Conservation (phyloP, 2,113 vertebrate genomes). For the Platichthys stellatus region DNA sequence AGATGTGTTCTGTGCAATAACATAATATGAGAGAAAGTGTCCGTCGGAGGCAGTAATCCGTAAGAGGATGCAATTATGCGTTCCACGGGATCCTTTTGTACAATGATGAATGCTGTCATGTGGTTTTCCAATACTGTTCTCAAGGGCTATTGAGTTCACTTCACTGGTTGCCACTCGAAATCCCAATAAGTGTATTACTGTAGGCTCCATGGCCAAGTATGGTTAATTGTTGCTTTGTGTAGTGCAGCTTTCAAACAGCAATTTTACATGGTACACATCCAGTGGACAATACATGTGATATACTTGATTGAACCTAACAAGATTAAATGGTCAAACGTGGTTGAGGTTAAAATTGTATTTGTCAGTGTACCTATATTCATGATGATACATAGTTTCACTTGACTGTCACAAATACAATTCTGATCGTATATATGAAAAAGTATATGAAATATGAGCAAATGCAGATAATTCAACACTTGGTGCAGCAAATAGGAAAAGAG, state of each 20-base stretch:
- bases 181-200: constrained; percentile 22
- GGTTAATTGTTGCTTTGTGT: background rate
- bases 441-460: too few relatives aligned
- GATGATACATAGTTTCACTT: too few relatives aligned
- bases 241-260: background rate
- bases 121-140: constrained; percentile 36
- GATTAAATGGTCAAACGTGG: too few relatives aligned
- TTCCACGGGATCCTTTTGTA: constrained; percentile 24
- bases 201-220: background rate
- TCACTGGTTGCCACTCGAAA: constrained; percentile 27
- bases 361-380: too few relatives aligned
- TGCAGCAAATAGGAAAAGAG: too few relatives aligned
- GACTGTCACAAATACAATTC: too few relatives aligned
- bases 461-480: too few relatives aligned
- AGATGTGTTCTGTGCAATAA: constrained; percentile 1
- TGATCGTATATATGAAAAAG: too few relatives aligned
- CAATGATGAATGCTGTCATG: constrained; percentile 26
- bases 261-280: background rate
- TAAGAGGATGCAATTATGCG: constrained; percentile 12
- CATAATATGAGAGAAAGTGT: constrained; percentile 20
- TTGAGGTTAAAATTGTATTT: too few relatives aligned
- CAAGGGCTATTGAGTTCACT: constrained; percentile 49
- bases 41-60: constrained; percentile 35
- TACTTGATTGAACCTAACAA: too few relatives aligned
- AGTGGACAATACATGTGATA: too few relatives aligned